Evolutionary conservation across 2,797 vertebrate genomes (phyloP).

Genomic region (Novumbra hubbsi): DNA sequence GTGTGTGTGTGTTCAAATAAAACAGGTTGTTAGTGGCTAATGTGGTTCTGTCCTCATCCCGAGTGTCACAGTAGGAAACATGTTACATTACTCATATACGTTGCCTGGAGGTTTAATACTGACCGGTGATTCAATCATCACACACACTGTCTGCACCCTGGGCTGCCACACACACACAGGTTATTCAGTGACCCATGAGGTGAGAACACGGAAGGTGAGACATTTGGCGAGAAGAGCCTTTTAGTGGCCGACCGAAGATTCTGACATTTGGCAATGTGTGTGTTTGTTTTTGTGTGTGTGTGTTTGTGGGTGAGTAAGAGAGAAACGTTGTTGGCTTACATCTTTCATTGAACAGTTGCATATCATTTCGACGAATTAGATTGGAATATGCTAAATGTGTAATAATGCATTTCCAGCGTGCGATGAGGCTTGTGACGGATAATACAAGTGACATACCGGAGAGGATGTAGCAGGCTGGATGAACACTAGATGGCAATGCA

Average conservation of each 20-base stretch:
- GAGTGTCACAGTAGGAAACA: neutral
- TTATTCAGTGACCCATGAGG: neutral
- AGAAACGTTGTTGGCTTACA: neutral
- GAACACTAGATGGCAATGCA: conserved; percentile 56
- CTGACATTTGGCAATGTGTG: neutral
- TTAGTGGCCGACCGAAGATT: conserved; percentile 1
- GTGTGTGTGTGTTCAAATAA: neutral
- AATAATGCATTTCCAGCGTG: neutral
- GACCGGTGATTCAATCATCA: conserved; percentile 3
- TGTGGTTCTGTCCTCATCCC: neutral
- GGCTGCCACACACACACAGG: neutral
- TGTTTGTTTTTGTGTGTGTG: neutral
- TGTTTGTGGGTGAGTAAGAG: neutral
- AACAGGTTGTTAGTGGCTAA: neutral
- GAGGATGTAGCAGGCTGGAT: neutral
- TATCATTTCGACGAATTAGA: neutral
- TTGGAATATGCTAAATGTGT: neutral
- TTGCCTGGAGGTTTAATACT: neutral
- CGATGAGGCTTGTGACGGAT: neutral
- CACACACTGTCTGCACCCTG: neutral
- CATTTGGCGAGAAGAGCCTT: neutral
- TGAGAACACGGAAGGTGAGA: neutral
- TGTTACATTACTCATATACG: neutral
- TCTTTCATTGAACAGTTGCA: neutral
- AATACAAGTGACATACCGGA: neutral